phyloP scores from a whole-genome alignment of 37 sponge, comb jelly and placozoan species.

The Aplysina aerophoba region DNA sequence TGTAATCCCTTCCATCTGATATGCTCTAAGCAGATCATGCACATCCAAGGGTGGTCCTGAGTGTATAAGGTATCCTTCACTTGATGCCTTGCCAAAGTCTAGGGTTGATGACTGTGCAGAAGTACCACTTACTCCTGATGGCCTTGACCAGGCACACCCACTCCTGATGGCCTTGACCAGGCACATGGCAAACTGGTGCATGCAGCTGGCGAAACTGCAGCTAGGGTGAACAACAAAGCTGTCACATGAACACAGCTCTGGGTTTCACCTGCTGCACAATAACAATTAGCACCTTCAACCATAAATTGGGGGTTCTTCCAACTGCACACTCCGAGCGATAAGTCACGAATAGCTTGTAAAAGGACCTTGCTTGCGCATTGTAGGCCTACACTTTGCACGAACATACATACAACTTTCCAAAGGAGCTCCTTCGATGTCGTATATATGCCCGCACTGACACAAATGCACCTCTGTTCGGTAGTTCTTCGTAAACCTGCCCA shows the following conservation, averaged over 20 bases:
- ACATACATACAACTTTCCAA: neutral
- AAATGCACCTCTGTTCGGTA: conserved; percentile 31
- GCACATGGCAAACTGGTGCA: neutral
- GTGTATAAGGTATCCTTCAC: neutral
- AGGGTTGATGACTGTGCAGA: neutral
- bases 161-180: too few relatives aligned
- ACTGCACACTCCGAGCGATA: neutral
- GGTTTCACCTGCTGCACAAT: conserved; percentile 15
- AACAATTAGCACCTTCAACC: neutral
- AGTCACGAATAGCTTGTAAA: neutral
- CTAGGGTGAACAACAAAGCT: conserved; percentile 9
- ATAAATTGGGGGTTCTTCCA: neutral
- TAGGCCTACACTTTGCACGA: conserved; percentile 36
- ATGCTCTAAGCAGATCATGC: neutral
- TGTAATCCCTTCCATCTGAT: neutral
- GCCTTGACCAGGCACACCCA: too few relatives aligned
- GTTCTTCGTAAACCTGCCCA: conserved; percentile 34
- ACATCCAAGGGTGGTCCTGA: neutral
- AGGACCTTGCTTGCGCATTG: neutral
- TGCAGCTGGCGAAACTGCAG: neutral
- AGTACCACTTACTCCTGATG: neutral
- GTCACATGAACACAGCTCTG: conserved; percentile 20
- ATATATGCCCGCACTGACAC: conserved; percentile 31
- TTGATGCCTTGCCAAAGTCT: neutral
- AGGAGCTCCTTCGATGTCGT: neutral